Conservation (phyloP, 2,113 vertebrate species). For the Phalacrocorax pelagicus region DNA sequence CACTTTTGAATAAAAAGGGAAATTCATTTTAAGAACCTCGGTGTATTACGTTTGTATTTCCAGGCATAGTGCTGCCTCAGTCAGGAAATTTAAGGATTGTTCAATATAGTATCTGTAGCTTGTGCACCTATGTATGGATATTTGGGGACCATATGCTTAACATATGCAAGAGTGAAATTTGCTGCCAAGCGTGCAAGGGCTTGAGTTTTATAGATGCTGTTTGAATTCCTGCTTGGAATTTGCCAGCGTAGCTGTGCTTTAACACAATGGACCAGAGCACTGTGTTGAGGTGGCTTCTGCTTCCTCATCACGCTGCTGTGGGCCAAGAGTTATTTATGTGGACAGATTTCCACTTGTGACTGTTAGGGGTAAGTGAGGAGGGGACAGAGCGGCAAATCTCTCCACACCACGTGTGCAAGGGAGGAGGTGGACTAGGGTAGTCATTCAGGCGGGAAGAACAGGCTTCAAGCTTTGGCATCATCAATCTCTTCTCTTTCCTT, state of each 20-base stretch:
- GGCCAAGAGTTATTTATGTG: background rate
- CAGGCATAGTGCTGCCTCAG: background rate
- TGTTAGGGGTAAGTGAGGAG: background rate
- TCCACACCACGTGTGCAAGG: fast-evolving
- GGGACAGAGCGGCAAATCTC: background rate
- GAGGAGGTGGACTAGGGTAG: background rate
- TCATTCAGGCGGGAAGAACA: background rate
- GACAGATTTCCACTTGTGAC: background rate
- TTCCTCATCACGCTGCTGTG: fast-evolving
- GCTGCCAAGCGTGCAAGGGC: background rate
- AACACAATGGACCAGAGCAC: background rate
- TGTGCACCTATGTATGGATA: background rate
- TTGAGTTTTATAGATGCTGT: background rate
- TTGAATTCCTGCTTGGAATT: background rate
- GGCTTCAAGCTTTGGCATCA: background rate
- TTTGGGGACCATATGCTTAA: background rate
- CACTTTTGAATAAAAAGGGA: background rate
- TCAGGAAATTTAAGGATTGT: fast-evolving
- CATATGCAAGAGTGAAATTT: background rate
- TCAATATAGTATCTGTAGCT: background rate
- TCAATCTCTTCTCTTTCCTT: conserved; percentile 14
- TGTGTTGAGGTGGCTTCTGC: fast-evolving
- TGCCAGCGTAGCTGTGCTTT: background rate
- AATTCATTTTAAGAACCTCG: background rate
- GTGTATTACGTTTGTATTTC: background rate